phyloP scores from a whole-genome alignment of 2,888 invertebrate species.

The Amphimallon solstitiale region DNA sequence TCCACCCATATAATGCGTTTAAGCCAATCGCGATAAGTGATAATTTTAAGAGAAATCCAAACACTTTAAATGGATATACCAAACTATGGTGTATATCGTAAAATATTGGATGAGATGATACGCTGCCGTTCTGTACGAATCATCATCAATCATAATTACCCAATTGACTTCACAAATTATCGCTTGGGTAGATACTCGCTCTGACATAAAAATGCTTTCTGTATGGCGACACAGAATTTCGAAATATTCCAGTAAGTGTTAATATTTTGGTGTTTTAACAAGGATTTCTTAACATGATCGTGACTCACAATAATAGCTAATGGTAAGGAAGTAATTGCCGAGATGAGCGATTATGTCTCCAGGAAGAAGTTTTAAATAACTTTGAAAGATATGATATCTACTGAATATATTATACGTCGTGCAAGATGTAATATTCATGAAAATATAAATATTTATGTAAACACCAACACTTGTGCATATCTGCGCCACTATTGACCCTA shows the following conservation, averaged over 20 bases:
- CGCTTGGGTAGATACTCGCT: slow-evolving; percentile 14
- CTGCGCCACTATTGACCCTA: too few species aligned
- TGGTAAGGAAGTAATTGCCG: too few species aligned
- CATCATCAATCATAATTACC: slow-evolving; percentile 41
- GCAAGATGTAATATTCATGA: too few species aligned
- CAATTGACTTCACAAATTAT: slow-evolving; percentile 39
- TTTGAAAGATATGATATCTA: too few species aligned
- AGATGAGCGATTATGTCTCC: too few species aligned
- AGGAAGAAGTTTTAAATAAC: too few species aligned
- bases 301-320: neutral
- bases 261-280: slow-evolving; percentile 16
- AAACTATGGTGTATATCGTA: neutral
- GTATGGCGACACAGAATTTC: slow-evolving; percentile 12
- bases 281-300: slow-evolving; percentile 14
- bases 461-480: too few species aligned
- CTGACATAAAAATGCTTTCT: slow-evolving; percentile 36
- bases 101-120: neutral
- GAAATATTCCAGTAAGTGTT: slow-evolving; percentile 19
- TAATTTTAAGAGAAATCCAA: slow-evolving; percentile 28
- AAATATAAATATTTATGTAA: too few species aligned
- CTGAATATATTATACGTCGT: too few species aligned
- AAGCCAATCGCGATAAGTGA: slow-evolving; percentile 10
- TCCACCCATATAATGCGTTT: slow-evolving; percentile 17
- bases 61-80: slow-evolving; percentile 8
- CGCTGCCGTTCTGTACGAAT: neutral